A percentile compares a stretch with the other conserved stretches of the same genome.
Conservation (phyloP, 2,888 invertebrate species). For the Chrysodeixis includens region DNA sequence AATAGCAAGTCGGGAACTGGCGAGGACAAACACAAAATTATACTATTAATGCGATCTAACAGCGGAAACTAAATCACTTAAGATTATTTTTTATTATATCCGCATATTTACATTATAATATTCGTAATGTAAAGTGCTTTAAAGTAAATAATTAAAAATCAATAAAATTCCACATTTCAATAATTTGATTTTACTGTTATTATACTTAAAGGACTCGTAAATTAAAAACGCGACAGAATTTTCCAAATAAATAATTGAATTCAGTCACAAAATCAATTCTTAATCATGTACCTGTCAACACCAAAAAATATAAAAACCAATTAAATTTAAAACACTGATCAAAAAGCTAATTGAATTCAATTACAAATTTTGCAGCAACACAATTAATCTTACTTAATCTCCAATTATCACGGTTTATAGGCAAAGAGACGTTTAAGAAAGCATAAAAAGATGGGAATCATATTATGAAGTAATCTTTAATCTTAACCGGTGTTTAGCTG, state of each 20-base stretch:
- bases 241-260: neutral
- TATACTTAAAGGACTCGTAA: neutral
- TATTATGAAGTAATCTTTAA: conserved; percentile 69
- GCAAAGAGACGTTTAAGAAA: conserved; percentile 26
- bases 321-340: neutral
- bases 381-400: conserved; percentile 8
- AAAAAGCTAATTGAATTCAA: neutral
- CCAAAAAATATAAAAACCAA: neutral
- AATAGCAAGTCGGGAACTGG: conserved; percentile 59
- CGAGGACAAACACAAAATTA: conserved; percentile 66
- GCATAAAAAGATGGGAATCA: conserved; percentile 51
- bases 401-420: conserved; percentile 8
- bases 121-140: neutral
- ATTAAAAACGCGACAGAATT: neutral
- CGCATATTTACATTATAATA: conserved; percentile 58
- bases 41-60: conserved; percentile 52
- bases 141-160: neutral
- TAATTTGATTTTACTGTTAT: neutral
- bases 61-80: conserved; percentile 71
- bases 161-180: neutral
- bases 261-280: neutral
- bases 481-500: conserved; percentile 77
- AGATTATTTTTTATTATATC: conserved; percentile 66
- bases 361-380: neutral
- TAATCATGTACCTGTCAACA: neutral